Evolutionary conservation across 2,797 vertebrate genomes (phyloP), one percentile per base, ranked within the genome.

Genomic region (Parotocinclus haroldoi): DNA sequence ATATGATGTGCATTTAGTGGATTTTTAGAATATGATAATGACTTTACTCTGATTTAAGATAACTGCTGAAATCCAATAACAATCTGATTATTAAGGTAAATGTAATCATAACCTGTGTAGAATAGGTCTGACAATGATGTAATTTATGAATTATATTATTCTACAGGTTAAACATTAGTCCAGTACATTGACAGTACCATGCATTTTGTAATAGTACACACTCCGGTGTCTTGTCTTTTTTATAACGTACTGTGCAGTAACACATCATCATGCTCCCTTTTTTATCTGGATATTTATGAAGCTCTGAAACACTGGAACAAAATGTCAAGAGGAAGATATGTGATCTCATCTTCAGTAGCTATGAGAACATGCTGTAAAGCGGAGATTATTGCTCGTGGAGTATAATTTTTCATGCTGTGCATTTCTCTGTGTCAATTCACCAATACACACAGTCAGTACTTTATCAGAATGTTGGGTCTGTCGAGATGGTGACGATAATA

Each of bases 381-480:
- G 40, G 55, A 68, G 64, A 42, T 64, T 75, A 63, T 66, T 60
- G 66, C 66, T 48, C 14, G 37, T 6, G 11, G 27, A 27, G 27
- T n/a, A 19, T 59, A 19, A 60, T 74, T 68, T 59, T 44, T 71
- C 69, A 16, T 64, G 59, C 63, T 27, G 19, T 66, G 62, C 61
- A 55, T 66, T 77, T 68, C 68, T 59, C 40, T 62, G 58, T 49
- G 64, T 75, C 51, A 62, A 63, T 73, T 72, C 64, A 56, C 75
- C 68, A 69, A 67, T 75, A 58, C 63, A 69, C 65, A 45, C 76
- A 49, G 58, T 52, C 64, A 64, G 64, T 75, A 12, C 37, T 44
- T 50, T 62, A 53, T 72, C 58, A 61, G 76, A 77, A 68, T 69
- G 79, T 78, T 75, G 78, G 80, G 74, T 65, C 49, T 71, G 68